Evolutionary conservation across 2,113 vertebrate species (phyloP), one percentile per base, ranked within the genome.

Genomic region (Columbina picui): DNA sequence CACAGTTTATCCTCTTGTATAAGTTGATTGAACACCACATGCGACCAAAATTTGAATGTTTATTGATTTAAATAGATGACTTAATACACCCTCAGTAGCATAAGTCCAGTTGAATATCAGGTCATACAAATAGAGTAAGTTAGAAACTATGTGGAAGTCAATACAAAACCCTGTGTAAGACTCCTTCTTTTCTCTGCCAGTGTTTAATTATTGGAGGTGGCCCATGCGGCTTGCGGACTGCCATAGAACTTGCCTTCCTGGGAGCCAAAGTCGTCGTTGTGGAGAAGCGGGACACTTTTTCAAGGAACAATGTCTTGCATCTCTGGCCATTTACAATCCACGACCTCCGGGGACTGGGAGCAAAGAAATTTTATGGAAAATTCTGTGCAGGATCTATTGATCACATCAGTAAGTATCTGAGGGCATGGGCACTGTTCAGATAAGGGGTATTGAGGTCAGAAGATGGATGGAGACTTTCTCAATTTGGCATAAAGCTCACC

Each of bases 321-420:
- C 98, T 99, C 38, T 99, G 99, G 99, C 99, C 99, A 2, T 99
- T 98, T 89, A 99, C 99, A 87, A 99, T 99, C 90, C 99, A 99
- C 0, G 99, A 99, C 94, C 98, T 99, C 53, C 98, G 99, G 27
- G 98, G 98, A 55, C 98, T 99, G 25, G 99, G 99, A 73, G 99
- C 99, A 68, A 99, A 99, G 98, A 99, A 99, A 93, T 99, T 99
- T 93, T 99, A 99, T 2, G 99, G 99, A 20, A 99, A 99, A 95
- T 99, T 99, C 97, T 99, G 99, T 38, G 99, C 99, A 0, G 99
- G 99, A 57, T 98, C 99, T 83, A 99, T 99, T 34, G 98, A 99
- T 97, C 99, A 99, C 86, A 99, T 99, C 97, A 99, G 99, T 99
- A 97, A 99, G 99, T 99, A 76, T 53, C 38, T n/a, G 39, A 76